Base-by-base conservation (phyloP, 2,113 vertebrate species). In the Casuarius casuarius region DNA sequence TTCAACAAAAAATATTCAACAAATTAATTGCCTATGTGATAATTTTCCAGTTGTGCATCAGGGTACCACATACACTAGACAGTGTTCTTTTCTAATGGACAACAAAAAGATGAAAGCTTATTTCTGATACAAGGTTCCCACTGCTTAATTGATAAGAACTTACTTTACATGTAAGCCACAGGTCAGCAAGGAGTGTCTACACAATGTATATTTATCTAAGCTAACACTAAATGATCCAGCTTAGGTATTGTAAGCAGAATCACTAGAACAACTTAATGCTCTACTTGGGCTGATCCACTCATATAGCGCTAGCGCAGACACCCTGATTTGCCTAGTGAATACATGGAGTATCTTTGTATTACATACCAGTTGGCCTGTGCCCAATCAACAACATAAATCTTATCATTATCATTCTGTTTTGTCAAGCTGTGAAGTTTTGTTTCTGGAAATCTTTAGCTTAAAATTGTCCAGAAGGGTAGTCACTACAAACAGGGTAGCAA, bases 391-490 rank as follows among this genome's bases (percentile, higher is more conserved):
- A 84, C 31, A 17, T 3, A 59, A 82, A 61, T 73, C 31, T 70
- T 35, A 70, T 8, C 29, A 12, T 70, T 35, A 70, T 8, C 29
- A 12, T 58, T 81, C 28, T 76, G 61, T 14, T 65, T 74, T 73
- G 26, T 54, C 56, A 84, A 22, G 33, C 21, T 65, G 17, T 4
- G 1, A 87, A 11, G 19, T 65, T 79, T 92, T 84, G 23, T 58
- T 92, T 87, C 87, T 94, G 40, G 44, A 76, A 35, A 21, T 77
- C 74, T 91, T 82, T 23, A 40, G 49, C 84, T 94, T 89, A 59
- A 71, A 67, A 38, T 33, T 54, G 59, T 5, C 63, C 49, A 65
- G 67, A 85, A 79, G 66, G 38, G 73, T 42, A 85, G 38, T 71
- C 25, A 33, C 40, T 59, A 54, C 38, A 87, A 85, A 56, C 18